Conservation (phyloP, 2,888 invertebrate genomes). For the Tribolium freemani region DNA sequence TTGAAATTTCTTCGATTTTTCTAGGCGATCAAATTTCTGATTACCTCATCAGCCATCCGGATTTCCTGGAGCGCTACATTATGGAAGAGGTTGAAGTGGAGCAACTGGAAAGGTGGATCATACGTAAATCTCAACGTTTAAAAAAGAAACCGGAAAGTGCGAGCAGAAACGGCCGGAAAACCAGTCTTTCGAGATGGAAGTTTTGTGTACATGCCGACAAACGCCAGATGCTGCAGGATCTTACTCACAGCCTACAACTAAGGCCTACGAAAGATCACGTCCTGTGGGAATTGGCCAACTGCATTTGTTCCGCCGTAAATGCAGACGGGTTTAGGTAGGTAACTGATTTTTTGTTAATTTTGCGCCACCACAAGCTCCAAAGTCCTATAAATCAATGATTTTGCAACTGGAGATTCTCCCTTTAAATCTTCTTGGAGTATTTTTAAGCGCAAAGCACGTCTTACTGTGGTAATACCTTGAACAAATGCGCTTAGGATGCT, state of each 20-base stretch:
- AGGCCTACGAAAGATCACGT: constrained; percentile 76
- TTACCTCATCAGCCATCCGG: constrained; percentile 74
- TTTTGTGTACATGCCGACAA: constrained; percentile 77
- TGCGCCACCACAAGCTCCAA: neutral
- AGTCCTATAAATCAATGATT: neutral
- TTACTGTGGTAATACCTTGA: no score
- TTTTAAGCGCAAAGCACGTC: no score
- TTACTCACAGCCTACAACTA: constrained; percentile 74
- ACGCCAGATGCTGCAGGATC: constrained; percentile 74
- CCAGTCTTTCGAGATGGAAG: constrained; percentile 72
- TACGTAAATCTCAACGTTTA: constrained; percentile 70
- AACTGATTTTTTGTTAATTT: constrained; percentile 18
- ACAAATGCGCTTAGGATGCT: no score
- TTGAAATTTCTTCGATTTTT: neutral
- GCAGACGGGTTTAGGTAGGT: constrained; percentile 75
- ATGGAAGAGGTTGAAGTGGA: constrained; percentile 75
- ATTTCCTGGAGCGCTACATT: constrained; percentile 77
- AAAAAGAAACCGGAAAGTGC: constrained; percentile 65
- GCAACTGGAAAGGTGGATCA: constrained; percentile 77
- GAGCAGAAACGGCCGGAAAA: constrained; percentile 67
- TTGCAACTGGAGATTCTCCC: no score
- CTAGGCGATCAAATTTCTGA: constrained; percentile 68
- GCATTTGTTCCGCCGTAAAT: constrained; percentile 76
- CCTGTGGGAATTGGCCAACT: constrained; percentile 76
- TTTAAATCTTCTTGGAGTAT: no score